These are phyloP conservation scores for Apocrypta bakeri DNA, from an alignment of 1,140 invertebrate species.

Conservation along the genomic window DNA sequence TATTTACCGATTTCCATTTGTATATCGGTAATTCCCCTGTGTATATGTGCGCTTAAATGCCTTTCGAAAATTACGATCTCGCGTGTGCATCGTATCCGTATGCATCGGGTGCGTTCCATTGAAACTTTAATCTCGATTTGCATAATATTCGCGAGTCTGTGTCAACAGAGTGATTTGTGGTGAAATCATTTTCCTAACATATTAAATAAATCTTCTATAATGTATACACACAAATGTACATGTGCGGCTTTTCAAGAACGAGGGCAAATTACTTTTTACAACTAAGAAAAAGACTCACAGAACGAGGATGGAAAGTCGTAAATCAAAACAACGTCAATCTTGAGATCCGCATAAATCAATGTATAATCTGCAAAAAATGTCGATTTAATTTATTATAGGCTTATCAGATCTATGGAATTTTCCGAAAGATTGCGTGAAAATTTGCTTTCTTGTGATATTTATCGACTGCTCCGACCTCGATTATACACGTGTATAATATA, in stretches of 20 bases:
- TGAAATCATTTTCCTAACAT: too few relatives aligned
- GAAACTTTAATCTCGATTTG: slow-evolving; percentile 35
- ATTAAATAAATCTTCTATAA: not conserved
- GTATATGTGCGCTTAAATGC: not conserved
- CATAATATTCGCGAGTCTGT: slow-evolving; percentile 1
- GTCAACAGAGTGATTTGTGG: slow-evolving; percentile 1
- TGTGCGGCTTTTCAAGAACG: not conserved
- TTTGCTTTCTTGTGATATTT: too few relatives aligned
- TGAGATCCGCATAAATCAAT: too few relatives aligned
- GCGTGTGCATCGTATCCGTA: too few relatives aligned
- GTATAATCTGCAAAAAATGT: too few relatives aligned
- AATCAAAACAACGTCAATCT: slow-evolving; percentile 43
- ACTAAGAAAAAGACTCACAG: not conserved
- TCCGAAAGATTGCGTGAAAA: too few relatives aligned
- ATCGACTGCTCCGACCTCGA: too few relatives aligned
- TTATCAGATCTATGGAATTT: too few relatives aligned
- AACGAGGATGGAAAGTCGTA: slow-evolving; percentile 26
- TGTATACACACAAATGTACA: too few relatives aligned
- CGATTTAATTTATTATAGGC: too few relatives aligned
- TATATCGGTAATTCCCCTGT: not conserved
- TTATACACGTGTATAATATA: too few relatives aligned
- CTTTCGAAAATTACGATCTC: not conserved
- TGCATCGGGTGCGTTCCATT: not conserved
- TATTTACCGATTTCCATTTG: too few relatives aligned
- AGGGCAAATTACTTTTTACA: slow-evolving; percentile 2